Conservation (phyloP, 1,140 invertebrate genomes). For the Pollicipes pollicipes region DNA sequence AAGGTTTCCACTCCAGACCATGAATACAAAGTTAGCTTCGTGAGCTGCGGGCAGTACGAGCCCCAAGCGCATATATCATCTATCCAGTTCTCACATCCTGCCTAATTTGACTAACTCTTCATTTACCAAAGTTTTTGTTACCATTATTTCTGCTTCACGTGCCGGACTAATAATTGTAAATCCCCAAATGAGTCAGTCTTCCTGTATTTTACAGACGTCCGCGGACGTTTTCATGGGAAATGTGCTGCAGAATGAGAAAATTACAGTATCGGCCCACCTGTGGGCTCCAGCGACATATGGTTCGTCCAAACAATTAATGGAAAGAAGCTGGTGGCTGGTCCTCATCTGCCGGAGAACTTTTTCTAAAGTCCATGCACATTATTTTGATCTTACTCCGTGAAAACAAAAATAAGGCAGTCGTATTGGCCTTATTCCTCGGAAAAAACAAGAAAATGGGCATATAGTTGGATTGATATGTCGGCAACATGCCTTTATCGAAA, state of each 20-base stretch:
- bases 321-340: no score
- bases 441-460: no score
- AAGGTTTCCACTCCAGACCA: neutral
- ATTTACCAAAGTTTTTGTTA: neutral
- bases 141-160: neutral
- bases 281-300: neutral
- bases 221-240: neutral
- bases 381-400: no score
- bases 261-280: neutral
- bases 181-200: neutral
- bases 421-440: no score
- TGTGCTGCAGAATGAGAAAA: neutral
- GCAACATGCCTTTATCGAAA: no score
- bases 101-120: conserved; percentile 1
- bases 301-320: neutral
- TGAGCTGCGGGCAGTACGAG: neutral
- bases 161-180: neutral
- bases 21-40: neutral
- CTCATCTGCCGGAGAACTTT: no score
- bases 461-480: no score
- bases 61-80: neutral
- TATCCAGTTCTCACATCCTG: neutral
- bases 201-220: neutral
- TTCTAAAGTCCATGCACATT: no score
- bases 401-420: no score